Base-by-base conservation (phyloP, 1,140 invertebrate species). In the Trypoxylus dichotomus region DNA sequence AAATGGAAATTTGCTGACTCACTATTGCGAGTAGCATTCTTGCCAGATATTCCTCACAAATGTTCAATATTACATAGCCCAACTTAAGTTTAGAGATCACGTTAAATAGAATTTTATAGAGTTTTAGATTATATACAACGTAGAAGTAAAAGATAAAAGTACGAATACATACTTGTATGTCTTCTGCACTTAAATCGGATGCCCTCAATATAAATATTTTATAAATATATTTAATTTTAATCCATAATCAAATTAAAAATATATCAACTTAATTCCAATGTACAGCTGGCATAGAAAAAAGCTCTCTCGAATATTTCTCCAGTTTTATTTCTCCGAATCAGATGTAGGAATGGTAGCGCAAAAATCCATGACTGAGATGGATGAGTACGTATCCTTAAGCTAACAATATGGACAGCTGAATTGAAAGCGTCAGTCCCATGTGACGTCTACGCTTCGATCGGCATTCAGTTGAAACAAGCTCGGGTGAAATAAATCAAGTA, bases 381-480 rank as follows among this genome's bases (percentile, higher is more conserved):
- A 82, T 82, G 81, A 78, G 72, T 74, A 80, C 76, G 68, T 79
- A 58, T 78, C 76, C 77, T 78, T 82, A 82, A 82, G 76, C 77
- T 75, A 79, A 80, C 81, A 80, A 80, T 82, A 82, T 82, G 81
- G 79, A 82, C 79, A 81, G 78, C 76, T 78, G 79, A 80, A 81
- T 81, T 81, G 79, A 80, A 80, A 78, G 80, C 76, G 73, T 77
- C 79, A 74, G 76, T 42, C 75, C 74, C 37, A 13, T 37, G 25
- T 76, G 75, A 63, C 47, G 47, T 54, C 47, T 54, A 15, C 47
- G 60, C 60, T 68, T 25, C 60, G 19, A 68, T 68, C 27, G 60
- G 60, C 60, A 68, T 68, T 29, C 24, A 68, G 21, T 68, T 68
- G 60, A 68, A 68, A 68, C 60, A 68, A 68, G 60, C 21, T 68